These are phyloP conservation scores for Macropus fuliginosus DNA, from an alignment of 2,797 vertebrate genomes.

Conservation along the genomic window DNA sequence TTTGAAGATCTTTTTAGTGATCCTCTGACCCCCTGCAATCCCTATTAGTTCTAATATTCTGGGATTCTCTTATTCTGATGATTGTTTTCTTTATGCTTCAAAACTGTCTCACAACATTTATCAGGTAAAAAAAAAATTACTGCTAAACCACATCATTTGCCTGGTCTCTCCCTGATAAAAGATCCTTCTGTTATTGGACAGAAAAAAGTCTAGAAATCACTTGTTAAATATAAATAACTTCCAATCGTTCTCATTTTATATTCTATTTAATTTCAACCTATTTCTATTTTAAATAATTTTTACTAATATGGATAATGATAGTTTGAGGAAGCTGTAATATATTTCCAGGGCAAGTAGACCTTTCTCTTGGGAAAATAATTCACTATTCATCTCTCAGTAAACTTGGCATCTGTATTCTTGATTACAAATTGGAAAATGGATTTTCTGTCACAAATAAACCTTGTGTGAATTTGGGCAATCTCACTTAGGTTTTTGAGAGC, in stretches of 20 bases:
- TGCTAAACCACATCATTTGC: neutral
- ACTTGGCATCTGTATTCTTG: neutral
- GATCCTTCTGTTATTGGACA: neutral
- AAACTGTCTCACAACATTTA: neutral
- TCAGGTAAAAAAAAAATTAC: neutral
- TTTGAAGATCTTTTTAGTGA: neutral
- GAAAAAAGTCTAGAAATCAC: neutral
- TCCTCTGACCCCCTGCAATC: neutral
- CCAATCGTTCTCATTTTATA: neutral
- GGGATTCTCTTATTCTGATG: neutral
- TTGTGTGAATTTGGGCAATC: neutral
- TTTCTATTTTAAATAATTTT: neutral
- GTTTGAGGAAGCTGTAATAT: neutral
- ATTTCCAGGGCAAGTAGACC: neutral
- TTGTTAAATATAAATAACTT: neutral
- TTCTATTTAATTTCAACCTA: neutral
- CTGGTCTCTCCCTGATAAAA: neutral
- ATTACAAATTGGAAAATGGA: neutral
- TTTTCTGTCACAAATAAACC: neutral
- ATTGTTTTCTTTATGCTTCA: neutral
- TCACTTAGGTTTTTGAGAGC: neutral
- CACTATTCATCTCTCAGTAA: neutral
- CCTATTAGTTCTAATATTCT: neutral
- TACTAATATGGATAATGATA: neutral
- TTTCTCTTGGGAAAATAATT: neutral